Base-by-base conservation (phyloP, 2,797 vertebrate genomes). In the Catamblyrhynchus diadema region DNA sequence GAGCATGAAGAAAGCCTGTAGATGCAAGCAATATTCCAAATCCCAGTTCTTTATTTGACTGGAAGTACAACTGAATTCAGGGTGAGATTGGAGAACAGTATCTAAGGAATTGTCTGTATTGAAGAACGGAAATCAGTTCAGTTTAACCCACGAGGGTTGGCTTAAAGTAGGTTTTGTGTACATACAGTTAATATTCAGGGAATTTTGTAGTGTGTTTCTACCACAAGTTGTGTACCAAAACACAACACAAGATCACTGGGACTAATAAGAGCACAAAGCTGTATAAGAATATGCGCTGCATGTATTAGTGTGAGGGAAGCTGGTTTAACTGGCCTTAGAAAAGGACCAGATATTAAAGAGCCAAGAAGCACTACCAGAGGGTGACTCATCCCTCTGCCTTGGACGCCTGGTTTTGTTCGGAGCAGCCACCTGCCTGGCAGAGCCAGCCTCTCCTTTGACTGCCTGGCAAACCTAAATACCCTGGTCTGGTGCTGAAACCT, bases 321-420 rank as follows among this genome's bases (percentile, higher is more conserved):
- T 95, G 53, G 86, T 83, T 92, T 78, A 88, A 88, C 85, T 93
- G 75, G 81, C 72, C 88, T 89, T 74, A 60, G 45, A 45, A 86
- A 72, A 80, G 48, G 27, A 37, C 23, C 42, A 80, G n/a, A 77
- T 75, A 94, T 70, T 87, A 92, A 87, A 56, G 33, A 77, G 65
- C 37, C 57, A 77, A 82, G 74, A 60, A 82, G 41, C 41, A 32
- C 32, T 89, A 50, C 53, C 48, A 93, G 41, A 60, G 67, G 4
- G 42, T 95, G 93, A 95, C 44, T 92, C 89, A 94, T 74, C 8
- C 64, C 35, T 39, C 30, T 78, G 27, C 71, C 90, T 67, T 47
- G 88, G 79, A 82, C 75, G 83, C 60, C 48, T 91, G 71, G 35
- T 78, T 93, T 91, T 88, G 16, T 16, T 74, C 53, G 62, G 85